Percentiles rank a stretch among this genome's conserved stretches.
phyloP scores from a whole-genome alignment of 2,797 vertebrate species.

The Spinibarbus caldwelli region DNA sequence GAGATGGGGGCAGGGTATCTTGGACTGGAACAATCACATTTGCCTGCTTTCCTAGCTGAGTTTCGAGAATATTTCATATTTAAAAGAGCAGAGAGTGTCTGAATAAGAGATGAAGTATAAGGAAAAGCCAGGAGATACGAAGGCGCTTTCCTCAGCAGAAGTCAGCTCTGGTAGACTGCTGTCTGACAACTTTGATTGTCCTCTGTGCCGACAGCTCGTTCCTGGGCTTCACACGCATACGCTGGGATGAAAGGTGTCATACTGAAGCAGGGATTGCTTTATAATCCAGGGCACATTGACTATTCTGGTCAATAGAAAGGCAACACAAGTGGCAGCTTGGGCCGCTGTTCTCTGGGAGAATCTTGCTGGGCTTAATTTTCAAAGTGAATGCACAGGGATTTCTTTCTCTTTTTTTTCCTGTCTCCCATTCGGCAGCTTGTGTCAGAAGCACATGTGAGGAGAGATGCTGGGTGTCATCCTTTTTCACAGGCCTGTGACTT shows the following conservation, averaged over 20 bases:
- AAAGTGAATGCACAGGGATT: conserved; percentile 80
- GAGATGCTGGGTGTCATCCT: conserved; percentile 73
- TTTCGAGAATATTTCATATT: conserved; percentile 78
- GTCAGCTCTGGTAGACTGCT: conserved; percentile 75
- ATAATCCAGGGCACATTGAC: conserved; percentile 83
- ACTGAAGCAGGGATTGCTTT: conserved; percentile 83
- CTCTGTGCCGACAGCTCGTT: conserved; percentile 78
- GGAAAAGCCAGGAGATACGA: conserved; percentile 67
- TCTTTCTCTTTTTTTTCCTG: conserved; percentile 61
- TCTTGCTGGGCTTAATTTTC: conserved; percentile 85
- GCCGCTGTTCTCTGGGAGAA: conserved; percentile 73
- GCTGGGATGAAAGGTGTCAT: conserved; percentile 82
- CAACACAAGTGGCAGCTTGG: conserved; percentile 83
- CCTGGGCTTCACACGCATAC: conserved; percentile 75
- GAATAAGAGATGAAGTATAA: conserved; percentile 45
- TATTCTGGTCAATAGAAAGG: conserved; percentile 83
- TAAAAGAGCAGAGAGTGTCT: conserved; percentile 54
- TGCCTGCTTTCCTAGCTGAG: conserved; percentile 81
- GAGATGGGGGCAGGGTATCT: conserved; percentile 64
- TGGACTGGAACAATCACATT: conserved; percentile 82
- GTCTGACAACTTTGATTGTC: conserved; percentile 78
- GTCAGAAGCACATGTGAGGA: conserved; percentile 78
- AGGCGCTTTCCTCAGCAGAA: conserved; percentile 71
- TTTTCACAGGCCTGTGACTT: conserved; percentile 70
- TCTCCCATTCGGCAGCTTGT: conserved; percentile 67